Base-by-base conservation (phyloP, 2,797 vertebrate species). In the Urophycis tenuis region DNA sequence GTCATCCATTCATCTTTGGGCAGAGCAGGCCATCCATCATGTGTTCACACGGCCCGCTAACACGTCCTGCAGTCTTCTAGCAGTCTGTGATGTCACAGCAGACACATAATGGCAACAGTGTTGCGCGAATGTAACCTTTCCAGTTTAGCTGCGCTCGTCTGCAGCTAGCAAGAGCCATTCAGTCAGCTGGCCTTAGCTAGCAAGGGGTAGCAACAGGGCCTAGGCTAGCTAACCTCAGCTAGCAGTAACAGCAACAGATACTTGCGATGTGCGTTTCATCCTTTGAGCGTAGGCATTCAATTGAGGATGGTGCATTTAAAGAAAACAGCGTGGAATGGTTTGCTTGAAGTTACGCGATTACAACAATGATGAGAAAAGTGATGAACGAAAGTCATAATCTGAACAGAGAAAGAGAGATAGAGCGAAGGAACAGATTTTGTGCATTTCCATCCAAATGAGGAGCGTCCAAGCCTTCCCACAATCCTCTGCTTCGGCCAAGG, bases 391-490 rank as follows among this genome's bases (percentile, higher is more conserved):
- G 19, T 53, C 45, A 53, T 22, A 53, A 22, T 53, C 45, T 22
- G n/a, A 53, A 53, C 45, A 69, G 64, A 14, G 64, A 69, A 31
- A 69, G 64, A 31, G 29, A 69, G 64, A 69, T 25, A 10, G 25
- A 69, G 29, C 12, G n/a, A 69, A 69, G 25, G 29, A 74, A 34
- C 76, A 74, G 35, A 85, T 82, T 77, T 80, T 81, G 82, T 84
- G 74, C 30, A 41, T 29, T 85, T 79, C 74, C 78, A 64, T 85
- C 87, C 85, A 87, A 78, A 78, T 85, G 83, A 87, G 81, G 81
- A 71, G 79, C 60, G 74, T 85, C 83, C 83, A 83, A 84, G 53
- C 71, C 86, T 85, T 87, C 88, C 86, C 85, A 87, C 85, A 87
- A 87, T 88, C 80, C 87, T 79, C 76, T 79, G 75, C 84, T 84